Evolutionary conservation across 2,888 invertebrate genomes (phyloP).

Genomic region (Limnephilus marmoratus): DNA sequence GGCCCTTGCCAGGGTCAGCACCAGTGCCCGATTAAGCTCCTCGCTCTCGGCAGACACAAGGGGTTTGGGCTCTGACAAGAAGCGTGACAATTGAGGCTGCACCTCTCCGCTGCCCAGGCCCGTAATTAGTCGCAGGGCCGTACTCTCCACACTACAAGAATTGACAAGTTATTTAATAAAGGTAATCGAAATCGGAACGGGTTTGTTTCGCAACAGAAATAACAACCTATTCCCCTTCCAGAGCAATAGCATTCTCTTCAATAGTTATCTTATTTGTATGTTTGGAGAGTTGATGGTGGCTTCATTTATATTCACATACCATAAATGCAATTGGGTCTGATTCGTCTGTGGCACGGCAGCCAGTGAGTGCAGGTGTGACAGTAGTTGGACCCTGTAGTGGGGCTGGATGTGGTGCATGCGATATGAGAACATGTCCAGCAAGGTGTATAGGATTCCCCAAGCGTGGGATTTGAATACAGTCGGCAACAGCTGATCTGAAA

Average conservation of each 20-base stretch:
- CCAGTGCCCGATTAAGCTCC: slow-evolving; percentile 94
- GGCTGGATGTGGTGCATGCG: slow-evolving; percentile 97
- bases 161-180: slow-evolving; percentile 34
- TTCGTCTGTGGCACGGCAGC: slow-evolving; percentile 95
- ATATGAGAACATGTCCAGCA: slow-evolving; percentile 98
- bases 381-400: slow-evolving; percentile 93
- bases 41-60: slow-evolving; percentile 96
- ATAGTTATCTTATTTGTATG: neutral
- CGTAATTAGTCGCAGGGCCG: slow-evolving; percentile 90
- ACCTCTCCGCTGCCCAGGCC: slow-evolving; percentile 96
- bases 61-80: slow-evolving; percentile 94
- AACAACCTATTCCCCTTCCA: neutral
- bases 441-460: slow-evolving; percentile 96
- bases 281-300: neutral
- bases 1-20: slow-evolving; percentile 93
- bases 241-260: neutral
- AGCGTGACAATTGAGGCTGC: slow-evolving; percentile 93
- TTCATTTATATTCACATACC: slow-evolving; percentile 74
- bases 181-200: neutral
- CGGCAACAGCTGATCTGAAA: slow-evolving; percentile 89
- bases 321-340: slow-evolving; percentile 95
- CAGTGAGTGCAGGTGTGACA: slow-evolving; percentile 93
- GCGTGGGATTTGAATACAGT: slow-evolving; percentile 95
- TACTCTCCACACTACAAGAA: slow-evolving; percentile 86
- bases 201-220: neutral